Conservation (phyloP, 1,140 invertebrate species). For the Probaryconus sp. region DNA sequence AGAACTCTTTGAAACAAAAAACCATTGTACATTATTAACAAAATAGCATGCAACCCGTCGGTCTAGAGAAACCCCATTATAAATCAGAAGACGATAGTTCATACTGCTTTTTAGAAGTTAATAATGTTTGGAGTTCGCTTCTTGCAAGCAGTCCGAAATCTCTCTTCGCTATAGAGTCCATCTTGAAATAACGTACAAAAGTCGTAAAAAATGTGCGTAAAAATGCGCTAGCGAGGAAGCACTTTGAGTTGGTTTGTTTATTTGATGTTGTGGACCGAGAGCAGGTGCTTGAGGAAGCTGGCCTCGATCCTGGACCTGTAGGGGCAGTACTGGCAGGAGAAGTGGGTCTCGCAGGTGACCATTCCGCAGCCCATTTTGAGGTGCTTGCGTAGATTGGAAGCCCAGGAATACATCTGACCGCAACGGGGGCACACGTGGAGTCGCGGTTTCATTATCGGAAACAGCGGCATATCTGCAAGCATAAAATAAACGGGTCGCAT, state of each 20-base stretch:
- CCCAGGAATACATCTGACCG: constrained; percentile 79
- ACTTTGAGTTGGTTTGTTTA: constrained; percentile 45
- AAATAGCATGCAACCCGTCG: no score
- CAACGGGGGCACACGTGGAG: constrained; percentile 76
- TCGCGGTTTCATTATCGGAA: constrained; percentile 75
- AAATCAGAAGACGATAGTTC: no score
- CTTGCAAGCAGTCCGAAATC: no score
- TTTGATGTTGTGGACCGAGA: constrained; percentile 78
- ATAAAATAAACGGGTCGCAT: constrained; percentile 50
- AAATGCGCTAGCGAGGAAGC: not conserved
- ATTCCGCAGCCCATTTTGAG: constrained; percentile 76
- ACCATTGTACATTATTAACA: no score
- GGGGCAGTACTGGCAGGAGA: constrained; percentile 80
- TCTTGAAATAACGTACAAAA: constrained; percentile 46
- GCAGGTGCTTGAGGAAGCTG: constrained; percentile 75
- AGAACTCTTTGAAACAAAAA: no score
- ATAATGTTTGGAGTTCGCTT: no score
- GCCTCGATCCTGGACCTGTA: constrained; percentile 78
- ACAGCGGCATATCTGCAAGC: constrained; percentile 74
- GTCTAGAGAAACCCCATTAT: no score
- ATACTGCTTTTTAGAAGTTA: no score
- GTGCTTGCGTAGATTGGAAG: constrained; percentile 77
- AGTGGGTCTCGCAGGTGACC: constrained; percentile 77
- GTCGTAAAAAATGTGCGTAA: constrained; percentile 30
- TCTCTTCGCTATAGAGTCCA: no score